Base-by-base conservation (phyloP, 2,797 vertebrate species). In the Florisuga fusca region DNA sequence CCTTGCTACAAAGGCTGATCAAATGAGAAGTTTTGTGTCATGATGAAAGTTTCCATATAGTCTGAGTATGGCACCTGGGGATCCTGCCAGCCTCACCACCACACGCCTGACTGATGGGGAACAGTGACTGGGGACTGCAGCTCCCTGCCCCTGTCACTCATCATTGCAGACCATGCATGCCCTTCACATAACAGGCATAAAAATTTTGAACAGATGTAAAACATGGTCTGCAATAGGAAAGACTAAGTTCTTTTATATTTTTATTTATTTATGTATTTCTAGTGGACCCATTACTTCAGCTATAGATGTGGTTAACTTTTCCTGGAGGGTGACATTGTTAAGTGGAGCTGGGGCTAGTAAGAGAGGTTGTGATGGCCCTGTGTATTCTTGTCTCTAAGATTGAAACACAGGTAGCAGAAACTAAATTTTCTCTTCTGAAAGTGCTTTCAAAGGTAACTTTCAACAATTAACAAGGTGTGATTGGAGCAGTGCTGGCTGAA, bases 361-460 rank as follows among this genome's bases (percentile, higher is more conserved):
- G 46, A 71, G 26, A 74, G 20, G n/a, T 64, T 43, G 54, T 55
- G 48, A 34, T 68, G 34, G 19, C 12, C n/a, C 20, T 36, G 6
- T 43, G 20, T 76, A 21, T 76, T 89, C 73, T 78, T 26, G 26
- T 75, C 41, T 93, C 34, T 82, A 34, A 87, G 57, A 50, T 83
- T 41, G n/a, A 91, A 16, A 33, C 50, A 34, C 22, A 25, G 36
- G 33, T 71, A 77, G n/a, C 46, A 85, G 41, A 71, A 92, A 80
- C 6, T 54, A 62, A 68, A 8, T 89, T 77, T 85, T 89, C 33
- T 55, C 20, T 75, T 83, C 17, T 38, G 27, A n/a, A 77, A 87
- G 14, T 87, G 53, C 68, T 91, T 80, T 54, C 53, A 71, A 69
- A 91, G 59, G 33, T 80, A 92, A n/a, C 50, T 74, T 74, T 77